A percentile compares a stretch with the other conserved stretches of the same genome.
Conservation (phyloP, 2,113 vertebrate species). For the Coracopsis vasa region DNA sequence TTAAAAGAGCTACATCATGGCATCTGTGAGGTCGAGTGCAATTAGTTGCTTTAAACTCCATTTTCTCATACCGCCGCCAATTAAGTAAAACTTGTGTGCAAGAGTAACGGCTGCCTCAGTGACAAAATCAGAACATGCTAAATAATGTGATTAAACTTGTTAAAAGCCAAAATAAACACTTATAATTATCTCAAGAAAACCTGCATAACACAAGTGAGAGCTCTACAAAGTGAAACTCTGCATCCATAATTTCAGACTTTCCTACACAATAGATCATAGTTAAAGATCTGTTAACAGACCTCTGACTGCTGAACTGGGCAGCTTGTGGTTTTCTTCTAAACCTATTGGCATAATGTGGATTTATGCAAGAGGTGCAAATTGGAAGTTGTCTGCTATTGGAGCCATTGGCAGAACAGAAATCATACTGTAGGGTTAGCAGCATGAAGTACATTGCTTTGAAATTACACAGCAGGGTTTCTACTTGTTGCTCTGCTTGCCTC, state of each 20-base stretch:
- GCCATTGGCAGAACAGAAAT: constrained; percentile 74
- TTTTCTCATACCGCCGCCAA: not conserved
- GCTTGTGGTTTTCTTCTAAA: constrained; percentile 76
- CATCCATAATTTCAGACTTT: constrained; percentile 69
- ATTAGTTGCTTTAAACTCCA: constrained; percentile 33
- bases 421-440: constrained; percentile 77
- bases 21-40: constrained; percentile 18
- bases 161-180: constrained; percentile 86
- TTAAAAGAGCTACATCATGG: constrained; percentile 8
- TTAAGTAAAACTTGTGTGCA: constrained; percentile 28
- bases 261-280: constrained; percentile 76
- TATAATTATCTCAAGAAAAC: constrained; percentile 80
- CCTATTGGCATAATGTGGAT: constrained; percentile 78
- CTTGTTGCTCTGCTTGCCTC: constrained; percentile 53
- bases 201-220: constrained; percentile 41
- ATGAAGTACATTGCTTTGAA: constrained; percentile 82
- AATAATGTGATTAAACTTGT: constrained; percentile 84
- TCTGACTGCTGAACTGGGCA: constrained; percentile 71
- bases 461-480: constrained; percentile 76
- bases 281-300: constrained; percentile 83
- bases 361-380: constrained; percentile 84
- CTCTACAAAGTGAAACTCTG: constrained; percentile 71
- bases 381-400: constrained; percentile 71
- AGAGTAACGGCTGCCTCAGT: constrained; percentile 60
- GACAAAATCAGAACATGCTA: constrained; percentile 74